Conservation (phyloP, 2,797 vertebrate genomes). For the Mormyrops boulengeri region DNA sequence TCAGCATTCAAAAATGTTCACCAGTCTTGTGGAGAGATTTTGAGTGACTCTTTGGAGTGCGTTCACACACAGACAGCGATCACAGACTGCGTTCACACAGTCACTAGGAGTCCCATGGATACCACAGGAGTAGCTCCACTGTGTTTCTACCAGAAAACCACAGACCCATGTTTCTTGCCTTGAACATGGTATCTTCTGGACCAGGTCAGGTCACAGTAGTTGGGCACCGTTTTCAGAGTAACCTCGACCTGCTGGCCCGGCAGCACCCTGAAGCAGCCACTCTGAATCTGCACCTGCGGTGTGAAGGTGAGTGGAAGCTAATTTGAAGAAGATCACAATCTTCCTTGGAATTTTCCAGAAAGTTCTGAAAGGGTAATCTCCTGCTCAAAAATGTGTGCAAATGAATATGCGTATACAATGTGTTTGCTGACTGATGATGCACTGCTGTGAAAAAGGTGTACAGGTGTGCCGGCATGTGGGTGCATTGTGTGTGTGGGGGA, state of each 20-base stretch:
- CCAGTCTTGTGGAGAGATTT: neutral
- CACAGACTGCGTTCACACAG: neutral
- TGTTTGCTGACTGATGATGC: neutral
- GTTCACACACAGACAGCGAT: neutral
- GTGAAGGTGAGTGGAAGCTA: neutral
- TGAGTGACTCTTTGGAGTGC: neutral
- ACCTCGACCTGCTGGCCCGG: constrained; percentile 63
- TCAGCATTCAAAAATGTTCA: neutral
- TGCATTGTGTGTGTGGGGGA: neutral
- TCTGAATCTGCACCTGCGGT: constrained; percentile 67
- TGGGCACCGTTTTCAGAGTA: constrained; percentile 69
- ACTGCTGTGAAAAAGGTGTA: no score
- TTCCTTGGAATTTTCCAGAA: neutral
- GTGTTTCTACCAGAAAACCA: neutral
- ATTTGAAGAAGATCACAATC: neutral
- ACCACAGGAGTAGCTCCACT: neutral
- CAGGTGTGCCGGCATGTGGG: neutral
- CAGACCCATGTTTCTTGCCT: constrained; percentile 54
- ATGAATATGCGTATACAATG: neutral
- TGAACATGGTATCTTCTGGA: constrained; percentile 59
- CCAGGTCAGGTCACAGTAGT: constrained; percentile 67
- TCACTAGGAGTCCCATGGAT: neutral
- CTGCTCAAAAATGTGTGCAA: neutral
- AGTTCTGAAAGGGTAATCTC: neutral
- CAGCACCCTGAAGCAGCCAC: constrained; percentile 65